Base-by-base conservation (phyloP, 2,113 vertebrate species). In the Engystomops pustulosus region DNA sequence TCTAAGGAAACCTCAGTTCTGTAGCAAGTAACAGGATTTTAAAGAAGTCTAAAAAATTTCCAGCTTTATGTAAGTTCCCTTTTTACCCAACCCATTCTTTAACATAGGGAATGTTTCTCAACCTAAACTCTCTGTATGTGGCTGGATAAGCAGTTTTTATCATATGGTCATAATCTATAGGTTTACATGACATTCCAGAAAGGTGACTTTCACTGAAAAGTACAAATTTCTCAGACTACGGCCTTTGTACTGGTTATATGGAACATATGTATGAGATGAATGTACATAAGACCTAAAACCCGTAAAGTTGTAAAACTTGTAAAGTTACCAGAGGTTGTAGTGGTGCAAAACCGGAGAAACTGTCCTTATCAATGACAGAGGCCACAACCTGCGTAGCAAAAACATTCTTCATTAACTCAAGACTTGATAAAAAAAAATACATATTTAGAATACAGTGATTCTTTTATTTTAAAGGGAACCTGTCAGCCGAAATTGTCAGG, bases 271-370 rank as follows among this genome's bases (percentile, higher is more conserved):
- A 47, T 47, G 12, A 47, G 45, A 47, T 47, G 4, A 51, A 7
- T 41, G 18, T 51, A 7, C 17, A 18, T 47, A 12, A 47, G 12
- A 47, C n/a, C n/a, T n/a, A n/a, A n/a, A n/a, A n/a, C n/a, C n/a
- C n/a, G n/a, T n/a, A n/a, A n/a, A n/a, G n/a, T n/a, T n/a, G n/a
- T n/a, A 17, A 32, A 17, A 9, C 12, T 20, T 55, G n/a, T 20
- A 18, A 0, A 7, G 87, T 91, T 84, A 99, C 98, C 95, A 96
- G 96, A 1, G 97, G 98, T 74, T 98, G 97, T 58, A 99, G 91
- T 0, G 98, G 96, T 20, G 98, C 97, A 51, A 99, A 99, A 17
- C 98, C 98, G 17, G 96, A 96, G 90, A 99, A 99, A 0, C 87
- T 87, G 2, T 99, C 98, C 79, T 96, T 94, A 71, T 96, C 95